Conservation (phyloP, 2,113 vertebrate species). For the Aptenodytes patagonicus region DNA sequence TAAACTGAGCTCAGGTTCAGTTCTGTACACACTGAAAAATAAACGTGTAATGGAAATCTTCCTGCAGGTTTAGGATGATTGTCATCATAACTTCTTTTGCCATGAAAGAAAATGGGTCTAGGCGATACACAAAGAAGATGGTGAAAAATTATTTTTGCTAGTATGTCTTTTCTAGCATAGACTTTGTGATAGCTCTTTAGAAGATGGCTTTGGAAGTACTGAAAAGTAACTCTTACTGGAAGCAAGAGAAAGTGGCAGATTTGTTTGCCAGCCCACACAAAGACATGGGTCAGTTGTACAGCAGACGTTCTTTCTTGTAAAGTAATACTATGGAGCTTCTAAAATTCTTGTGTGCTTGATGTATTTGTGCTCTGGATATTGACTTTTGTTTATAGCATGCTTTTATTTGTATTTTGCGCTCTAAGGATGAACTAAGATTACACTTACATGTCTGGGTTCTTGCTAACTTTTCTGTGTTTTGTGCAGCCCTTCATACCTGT, state of each 20-base stretch:
- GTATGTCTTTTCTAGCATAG: neutral
- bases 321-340: neutral
- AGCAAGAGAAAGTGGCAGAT: neutral
- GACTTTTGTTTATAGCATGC: rapidly evolving
- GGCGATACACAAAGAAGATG: neutral
- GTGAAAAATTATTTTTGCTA: neutral
- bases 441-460: neutral
- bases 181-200: neutral
- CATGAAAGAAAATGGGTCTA: neutral
- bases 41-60: neutral
- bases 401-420: neutral
- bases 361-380: neutral
- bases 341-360: neutral
- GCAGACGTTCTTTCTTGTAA: neutral
- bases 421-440: neutral
- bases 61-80: neutral
- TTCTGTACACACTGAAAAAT: neutral
- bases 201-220: neutral
- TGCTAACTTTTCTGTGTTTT: neutral
- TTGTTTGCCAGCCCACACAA: neutral
- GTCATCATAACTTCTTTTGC: neutral
- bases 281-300: neutral
- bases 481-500: neutral
- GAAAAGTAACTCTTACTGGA: neutral
- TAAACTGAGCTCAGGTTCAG: neutral